A percentile compares a stretch with the other conserved stretches of the same genome.
Evolutionary conservation across 1,140 invertebrate genomes (phyloP).

Genomic region (Heliconius himera): DNA sequence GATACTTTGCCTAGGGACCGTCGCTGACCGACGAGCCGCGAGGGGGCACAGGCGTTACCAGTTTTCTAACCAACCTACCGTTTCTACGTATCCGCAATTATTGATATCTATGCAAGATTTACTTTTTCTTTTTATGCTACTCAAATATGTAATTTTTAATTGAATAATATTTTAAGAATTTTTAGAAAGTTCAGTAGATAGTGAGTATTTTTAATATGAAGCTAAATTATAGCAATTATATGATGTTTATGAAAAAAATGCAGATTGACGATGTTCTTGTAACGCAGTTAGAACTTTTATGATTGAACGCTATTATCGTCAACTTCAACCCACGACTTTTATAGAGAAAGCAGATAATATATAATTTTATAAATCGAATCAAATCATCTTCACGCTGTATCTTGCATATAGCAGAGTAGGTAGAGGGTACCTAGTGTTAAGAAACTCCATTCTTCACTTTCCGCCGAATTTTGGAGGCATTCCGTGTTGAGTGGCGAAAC

Average conservation of each 20-base stretch:
- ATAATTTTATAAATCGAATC: too few species aligned
- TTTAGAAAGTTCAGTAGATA: neutral
- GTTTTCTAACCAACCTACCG: constrained; percentile 16
- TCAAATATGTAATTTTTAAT: neutral
- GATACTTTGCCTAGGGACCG: too few species aligned
- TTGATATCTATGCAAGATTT: neutral
- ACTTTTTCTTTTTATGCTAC: neutral
- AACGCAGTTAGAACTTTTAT: neutral
- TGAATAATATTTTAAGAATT: neutral
- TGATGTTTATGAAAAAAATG: neutral
- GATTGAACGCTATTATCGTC: neutral
- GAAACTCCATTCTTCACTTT: too few species aligned
- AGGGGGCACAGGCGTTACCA: constrained; percentile 10
- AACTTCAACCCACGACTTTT: too few species aligned
- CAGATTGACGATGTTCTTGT: neutral
- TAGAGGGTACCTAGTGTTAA: too few species aligned
- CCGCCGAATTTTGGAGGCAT: too few species aligned
- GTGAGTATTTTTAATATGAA: neutral
- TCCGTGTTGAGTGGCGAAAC: too few species aligned
- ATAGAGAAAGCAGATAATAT: too few species aligned
- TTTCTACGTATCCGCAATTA: neutral
- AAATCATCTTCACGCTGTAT: too few species aligned
- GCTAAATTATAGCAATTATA: neutral
- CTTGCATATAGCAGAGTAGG: too few species aligned
- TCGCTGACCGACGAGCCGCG: too few species aligned